phyloP scores from a whole-genome alignment of 2,888 invertebrate species.

The Temnothorax ravouxi region DNA sequence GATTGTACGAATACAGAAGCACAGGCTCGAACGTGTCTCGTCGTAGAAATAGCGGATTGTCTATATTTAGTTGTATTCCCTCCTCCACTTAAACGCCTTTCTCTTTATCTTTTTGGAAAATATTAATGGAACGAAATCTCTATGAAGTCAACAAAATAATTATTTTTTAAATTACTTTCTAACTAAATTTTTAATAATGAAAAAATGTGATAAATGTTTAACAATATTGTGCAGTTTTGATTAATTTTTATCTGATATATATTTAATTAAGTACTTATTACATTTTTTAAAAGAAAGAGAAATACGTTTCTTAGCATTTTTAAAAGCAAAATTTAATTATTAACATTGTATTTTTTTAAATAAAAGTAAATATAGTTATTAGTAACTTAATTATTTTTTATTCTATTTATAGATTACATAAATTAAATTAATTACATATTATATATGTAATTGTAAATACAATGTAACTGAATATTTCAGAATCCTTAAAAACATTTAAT shows the following conservation, averaged over 20 bases:
- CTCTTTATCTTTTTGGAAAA: conserved; percentile 4
- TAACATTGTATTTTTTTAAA: background rate
- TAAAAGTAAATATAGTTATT: background rate
- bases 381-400: background rate
- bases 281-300: background rate
- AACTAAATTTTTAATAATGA: background rate
- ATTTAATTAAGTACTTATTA: background rate
- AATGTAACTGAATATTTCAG: background rate
- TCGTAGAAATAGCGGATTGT: conserved; percentile 49
- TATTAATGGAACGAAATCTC: conserved; percentile 1
- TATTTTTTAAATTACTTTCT: background rate
- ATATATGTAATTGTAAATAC: background rate
- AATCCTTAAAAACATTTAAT: conserved; percentile 2
- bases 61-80: conserved; percentile 16
- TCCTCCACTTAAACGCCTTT: background rate
- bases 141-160: background rate
- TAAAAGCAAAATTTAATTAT: background rate
- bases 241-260: background rate
- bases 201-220: background rate
- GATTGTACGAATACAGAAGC: conserved; percentile 59
- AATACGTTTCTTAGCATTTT: background rate
- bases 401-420: background rate
- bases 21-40: conserved; percentile 38
- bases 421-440: too few relatives aligned
- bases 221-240: background rate